These are phyloP conservation scores for Xiphophorus maculatus DNA, from an alignment of 2,113 vertebrate genomes.

Conservation along the genomic window DNA sequence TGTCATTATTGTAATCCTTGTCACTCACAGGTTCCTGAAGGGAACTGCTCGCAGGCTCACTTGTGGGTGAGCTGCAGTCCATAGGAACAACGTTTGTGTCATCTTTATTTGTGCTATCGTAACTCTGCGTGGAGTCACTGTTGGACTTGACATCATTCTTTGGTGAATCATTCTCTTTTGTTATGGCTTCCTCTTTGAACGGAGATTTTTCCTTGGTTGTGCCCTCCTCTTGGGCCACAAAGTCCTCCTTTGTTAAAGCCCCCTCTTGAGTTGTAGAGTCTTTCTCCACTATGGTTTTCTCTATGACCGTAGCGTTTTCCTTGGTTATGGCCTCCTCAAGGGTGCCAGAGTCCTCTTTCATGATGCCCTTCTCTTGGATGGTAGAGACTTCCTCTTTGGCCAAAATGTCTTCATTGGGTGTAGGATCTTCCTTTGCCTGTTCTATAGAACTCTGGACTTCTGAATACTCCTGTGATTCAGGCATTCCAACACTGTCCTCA, in stretches of 20 bases:
- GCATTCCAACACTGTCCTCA: background rate
- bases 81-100: constrained; percentile 88
- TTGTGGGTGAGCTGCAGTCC: constrained; percentile 90
- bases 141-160: constrained; percentile 52
- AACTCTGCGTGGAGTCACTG: constrained; percentile 56
- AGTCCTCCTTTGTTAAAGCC: background rate
- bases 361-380: constrained; percentile 62
- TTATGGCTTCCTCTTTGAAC: background rate
- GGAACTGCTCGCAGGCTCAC: constrained; percentile 80
- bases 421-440: constrained; percentile 26
- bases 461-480: constrained; percentile 5
- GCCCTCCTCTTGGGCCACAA: background rate
- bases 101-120: constrained; percentile 73
- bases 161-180: constrained; percentile 32
- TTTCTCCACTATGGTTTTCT: background rate
- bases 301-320: background rate
- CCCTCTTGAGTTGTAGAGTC: background rate
- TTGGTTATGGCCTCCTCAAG: background rate
- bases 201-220: background rate
- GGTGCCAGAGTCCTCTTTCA: constrained; percentile 23
- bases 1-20: constrained; percentile 2
- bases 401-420: constrained; percentile 6
- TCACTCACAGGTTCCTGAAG: constrained; percentile 36
- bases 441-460: constrained; percentile 13
- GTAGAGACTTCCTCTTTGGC: constrained; percentile 72